Conservation (phyloP, 2,113 vertebrate species). For the Hippoglossus stenolepis region DNA sequence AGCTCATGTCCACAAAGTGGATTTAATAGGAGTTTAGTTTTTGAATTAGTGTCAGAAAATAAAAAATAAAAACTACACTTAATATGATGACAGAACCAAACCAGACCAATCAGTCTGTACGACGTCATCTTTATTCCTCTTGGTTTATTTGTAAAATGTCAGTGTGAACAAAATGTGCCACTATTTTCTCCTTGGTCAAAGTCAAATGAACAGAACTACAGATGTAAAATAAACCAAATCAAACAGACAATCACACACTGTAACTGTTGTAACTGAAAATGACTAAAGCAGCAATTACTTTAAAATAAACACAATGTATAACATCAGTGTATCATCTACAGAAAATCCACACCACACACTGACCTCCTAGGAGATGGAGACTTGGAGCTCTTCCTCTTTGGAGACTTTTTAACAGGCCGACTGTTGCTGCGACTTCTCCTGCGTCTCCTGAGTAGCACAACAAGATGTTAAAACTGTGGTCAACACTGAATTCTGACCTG, state of each 20-base stretch:
- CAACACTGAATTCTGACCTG: not conserved
- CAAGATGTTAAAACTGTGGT: not conserved
- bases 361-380: conserved; percentile 93
- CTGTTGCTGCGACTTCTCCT: conserved; percentile 86
- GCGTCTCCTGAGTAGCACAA: conserved; percentile 76
- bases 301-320: not conserved
- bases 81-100: too few relatives aligned
- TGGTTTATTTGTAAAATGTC: not conserved
- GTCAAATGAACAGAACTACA: too few relatives aligned
- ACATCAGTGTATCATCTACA: too few relatives aligned
- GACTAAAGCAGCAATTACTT: not conserved
- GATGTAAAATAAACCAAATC: not conserved
- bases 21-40: too few relatives aligned
- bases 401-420: conserved; percentile 91
- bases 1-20: too few relatives aligned
- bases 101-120: too few relatives aligned
- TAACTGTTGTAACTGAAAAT: not conserved
- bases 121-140: too few relatives aligned
- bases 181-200: too few relatives aligned
- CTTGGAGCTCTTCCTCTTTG: conserved; percentile 88
- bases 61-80: too few relatives aligned
- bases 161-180: not conserved
- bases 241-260: too few relatives aligned
- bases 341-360: conserved; percentile 27
- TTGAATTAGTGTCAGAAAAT: too few relatives aligned